Conservation (phyloP, 2,888 invertebrate species). For the Heliconius charithonia region DNA sequence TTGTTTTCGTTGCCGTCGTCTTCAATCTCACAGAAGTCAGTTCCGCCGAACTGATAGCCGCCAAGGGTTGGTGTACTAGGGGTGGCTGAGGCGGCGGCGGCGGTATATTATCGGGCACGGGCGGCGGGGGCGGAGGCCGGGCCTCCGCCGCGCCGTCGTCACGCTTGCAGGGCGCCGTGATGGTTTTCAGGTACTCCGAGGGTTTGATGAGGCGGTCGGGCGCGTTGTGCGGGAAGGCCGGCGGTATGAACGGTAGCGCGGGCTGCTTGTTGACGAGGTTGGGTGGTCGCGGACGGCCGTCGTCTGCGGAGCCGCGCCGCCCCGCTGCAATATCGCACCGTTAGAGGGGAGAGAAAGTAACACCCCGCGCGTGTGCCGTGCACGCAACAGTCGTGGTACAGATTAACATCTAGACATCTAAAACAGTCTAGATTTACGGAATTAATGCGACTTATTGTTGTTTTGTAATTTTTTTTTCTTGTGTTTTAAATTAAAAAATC, state of each 20-base stretch:
- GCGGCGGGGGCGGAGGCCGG: constrained; percentile 82
- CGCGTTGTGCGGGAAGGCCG: constrained; percentile 92
- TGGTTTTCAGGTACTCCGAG: constrained; percentile 94
- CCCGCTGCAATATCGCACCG: constrained; percentile 69
- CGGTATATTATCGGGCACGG: constrained; percentile 67
- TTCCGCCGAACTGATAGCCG: constrained; percentile 94
- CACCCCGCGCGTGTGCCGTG: constrained; percentile 54
- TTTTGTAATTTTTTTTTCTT: background rate
- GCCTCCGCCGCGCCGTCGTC: constrained; percentile 85
- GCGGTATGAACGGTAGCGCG: constrained; percentile 94
- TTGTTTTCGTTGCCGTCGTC: constrained; percentile 90
- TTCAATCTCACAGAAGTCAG: constrained; percentile 92
- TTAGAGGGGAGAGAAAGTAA: constrained; percentile 75
- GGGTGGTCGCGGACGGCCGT: constrained; percentile 81
- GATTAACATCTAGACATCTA: constrained; percentile 38
- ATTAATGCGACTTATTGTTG: constrained; percentile 27
- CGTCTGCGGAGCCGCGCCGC: constrained; percentile 79
- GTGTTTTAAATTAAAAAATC: too few relatives aligned
- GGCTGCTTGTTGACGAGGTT: constrained; percentile 93
- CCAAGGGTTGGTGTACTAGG: constrained; percentile 87
- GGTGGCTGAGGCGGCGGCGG: constrained; percentile 72
- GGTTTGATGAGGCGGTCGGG: constrained; percentile 95
- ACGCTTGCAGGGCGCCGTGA: constrained; percentile 86
- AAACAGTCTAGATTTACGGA: constrained; percentile 38
- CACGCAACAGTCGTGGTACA: constrained; percentile 41